Evolutionary conservation across 2,797 vertebrate genomes (phyloP), one percentile per base, ranked within the genome.

Genomic region (Paguma larvata): DNA sequence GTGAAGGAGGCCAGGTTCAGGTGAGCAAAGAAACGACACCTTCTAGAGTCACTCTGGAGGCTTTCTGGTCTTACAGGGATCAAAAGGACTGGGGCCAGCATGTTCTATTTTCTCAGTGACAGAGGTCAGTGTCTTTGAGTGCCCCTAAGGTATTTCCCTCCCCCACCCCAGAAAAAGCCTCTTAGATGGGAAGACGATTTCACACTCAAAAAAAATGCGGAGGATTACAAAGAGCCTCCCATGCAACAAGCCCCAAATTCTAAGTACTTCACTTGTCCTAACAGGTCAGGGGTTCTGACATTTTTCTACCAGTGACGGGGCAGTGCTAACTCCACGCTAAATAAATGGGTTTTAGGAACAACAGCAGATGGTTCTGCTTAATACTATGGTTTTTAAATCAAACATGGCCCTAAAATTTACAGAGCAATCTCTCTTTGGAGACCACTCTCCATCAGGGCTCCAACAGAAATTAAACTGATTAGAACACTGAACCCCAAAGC

Each of bases 301-400:
- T 53, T 53, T 88, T 83, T n/a, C 32, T 79, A 32, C 68, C 30
- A 92, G 11, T 68, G 78, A 86, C 6, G 10, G 70, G 80, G 86
- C 44, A 85, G 67, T 59, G 51, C 25, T 46, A 65, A 70, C 48
- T 46, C 73, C 89, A 41, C 87, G 83, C 75, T 93, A 88, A 96
- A 30, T 93, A 88, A 96, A 30, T 91, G 53, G 80, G 12, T 85
- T 92, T 96, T n/a, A 84, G 80, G 68, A 67, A 79, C 13, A 38
- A 41, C 0, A 78, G 70, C 32, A 79, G 53, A 68, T 44, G 46
- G 53, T 67, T 95, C 82, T 92, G 51, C 32, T 94, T 85, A 67
- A 48, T 48, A 92, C 46, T 86, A 48, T 63, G 46, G n/a, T 62
- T 79, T 77, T 92, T 53, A n/a, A 92, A 68, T 70, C 53, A 96